A percentile compares a stretch with the other conserved stretches of the same genome.
Conservation (phyloP, 1,140 invertebrate genomes). For the Oedothorax gibbosus region DNA sequence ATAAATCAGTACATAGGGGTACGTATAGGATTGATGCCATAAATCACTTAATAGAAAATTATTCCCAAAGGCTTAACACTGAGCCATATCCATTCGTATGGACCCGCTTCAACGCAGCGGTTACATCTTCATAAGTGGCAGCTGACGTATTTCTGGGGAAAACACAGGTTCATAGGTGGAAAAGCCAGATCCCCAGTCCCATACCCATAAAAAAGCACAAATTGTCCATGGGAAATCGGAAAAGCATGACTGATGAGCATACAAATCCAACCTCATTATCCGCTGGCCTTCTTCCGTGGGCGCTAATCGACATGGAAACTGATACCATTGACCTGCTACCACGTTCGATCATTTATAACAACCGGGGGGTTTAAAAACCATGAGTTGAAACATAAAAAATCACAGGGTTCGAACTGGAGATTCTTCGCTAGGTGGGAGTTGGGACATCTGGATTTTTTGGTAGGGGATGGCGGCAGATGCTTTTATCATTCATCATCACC, state of each 20-base stretch:
- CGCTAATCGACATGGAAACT: constrained; percentile 30
- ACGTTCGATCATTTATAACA: constrained; percentile 30
- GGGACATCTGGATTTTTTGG: constrained; percentile 23
- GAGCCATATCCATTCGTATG: no score
- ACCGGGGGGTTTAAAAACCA: constrained; percentile 42
- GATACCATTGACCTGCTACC: constrained; percentile 32
- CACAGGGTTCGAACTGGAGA: neutral
- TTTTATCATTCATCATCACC: constrained; percentile 31
- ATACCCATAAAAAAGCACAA: neutral
- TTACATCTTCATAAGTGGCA: no score
- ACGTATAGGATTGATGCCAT: no score
- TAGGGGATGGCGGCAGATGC: constrained; percentile 24
- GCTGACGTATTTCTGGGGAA: no score
- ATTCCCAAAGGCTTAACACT: no score
- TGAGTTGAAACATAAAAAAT: constrained; percentile 18
- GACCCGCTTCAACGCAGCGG: no score
- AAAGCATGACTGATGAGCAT: constrained; percentile 35
- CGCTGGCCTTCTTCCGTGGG: neutral
- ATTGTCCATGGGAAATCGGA: constrained; percentile 23
- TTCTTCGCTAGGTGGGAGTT: constrained; percentile 32
- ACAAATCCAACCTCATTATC: constrained; percentile 28
- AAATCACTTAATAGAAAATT: no score
- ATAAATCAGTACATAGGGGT: no score
- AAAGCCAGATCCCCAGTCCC: no score
- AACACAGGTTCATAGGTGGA: no score